These are phyloP conservation scores for Menidia beryllina DNA, from an alignment of 2,113 vertebrate genomes.

Conservation along the genomic window DNA sequence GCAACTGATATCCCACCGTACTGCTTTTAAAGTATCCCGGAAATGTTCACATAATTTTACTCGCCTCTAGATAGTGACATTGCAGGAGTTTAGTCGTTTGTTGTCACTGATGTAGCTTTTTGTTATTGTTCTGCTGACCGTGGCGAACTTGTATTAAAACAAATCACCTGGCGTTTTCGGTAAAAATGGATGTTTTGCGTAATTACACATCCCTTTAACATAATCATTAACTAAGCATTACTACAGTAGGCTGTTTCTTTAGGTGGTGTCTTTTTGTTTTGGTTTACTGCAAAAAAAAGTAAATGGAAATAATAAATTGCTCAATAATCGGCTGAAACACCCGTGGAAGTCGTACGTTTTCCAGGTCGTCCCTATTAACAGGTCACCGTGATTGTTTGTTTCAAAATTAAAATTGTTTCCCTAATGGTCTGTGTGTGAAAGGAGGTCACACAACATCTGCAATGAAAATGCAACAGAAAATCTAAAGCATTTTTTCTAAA, in stretches of 20 bases:
- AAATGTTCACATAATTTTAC: background rate
- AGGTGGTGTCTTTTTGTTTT: background rate
- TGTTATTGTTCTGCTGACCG: background rate
- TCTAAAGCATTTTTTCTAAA: no score
- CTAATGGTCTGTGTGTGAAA: background rate
- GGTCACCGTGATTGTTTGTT: no score
- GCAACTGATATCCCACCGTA: background rate
- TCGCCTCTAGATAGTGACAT: background rate
- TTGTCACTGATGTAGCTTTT: no score
- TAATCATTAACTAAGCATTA: no score
- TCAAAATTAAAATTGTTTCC: background rate
- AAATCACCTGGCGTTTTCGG: no score
- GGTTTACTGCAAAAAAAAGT: no score
- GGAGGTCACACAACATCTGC: no score
- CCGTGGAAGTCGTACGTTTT: background rate
- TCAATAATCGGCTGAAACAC: no score
- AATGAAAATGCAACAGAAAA: background rate
- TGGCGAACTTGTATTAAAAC: background rate
- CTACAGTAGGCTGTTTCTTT: background rate
- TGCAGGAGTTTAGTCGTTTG: background rate
- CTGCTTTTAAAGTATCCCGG: background rate
- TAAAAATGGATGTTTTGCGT: no score
- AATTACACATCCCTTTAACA: no score
- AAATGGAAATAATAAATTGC: no score
- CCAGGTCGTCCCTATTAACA: background rate